Conservation (phyloP, 2,797 vertebrate species). For the Gadopsis marmoratus region DNA sequence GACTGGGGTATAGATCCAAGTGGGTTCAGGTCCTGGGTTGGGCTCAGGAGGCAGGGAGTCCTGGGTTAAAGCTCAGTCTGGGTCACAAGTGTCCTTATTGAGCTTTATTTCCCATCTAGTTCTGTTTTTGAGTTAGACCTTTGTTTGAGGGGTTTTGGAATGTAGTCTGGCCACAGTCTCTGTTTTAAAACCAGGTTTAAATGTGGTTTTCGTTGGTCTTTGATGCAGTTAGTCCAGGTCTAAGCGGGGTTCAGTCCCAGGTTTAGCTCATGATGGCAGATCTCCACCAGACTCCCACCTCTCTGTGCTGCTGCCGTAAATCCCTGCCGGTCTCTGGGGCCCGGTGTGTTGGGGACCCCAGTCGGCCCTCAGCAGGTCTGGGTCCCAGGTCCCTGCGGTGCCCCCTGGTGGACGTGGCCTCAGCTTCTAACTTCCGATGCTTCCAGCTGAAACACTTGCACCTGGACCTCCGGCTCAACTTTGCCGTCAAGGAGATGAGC, state of each 20-base stretch:
- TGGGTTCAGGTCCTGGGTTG: not conserved
- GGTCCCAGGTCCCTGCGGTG: conserved; percentile 60
- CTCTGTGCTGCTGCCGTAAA: conserved; percentile 90
- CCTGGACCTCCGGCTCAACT: conserved; percentile 92
- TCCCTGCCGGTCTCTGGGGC: conserved; percentile 67
- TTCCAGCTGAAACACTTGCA: conserved; percentile 92
- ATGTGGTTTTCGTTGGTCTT: not conserved
- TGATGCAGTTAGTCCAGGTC: conserved; percentile 28
- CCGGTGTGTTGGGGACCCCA: conserved; percentile 49
- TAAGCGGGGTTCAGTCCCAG: conserved; percentile 9
- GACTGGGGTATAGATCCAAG: too few relatives aligned
- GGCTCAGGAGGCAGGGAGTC: not conserved
- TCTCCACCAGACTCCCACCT: conserved; percentile 76
- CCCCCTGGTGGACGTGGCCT: conserved; percentile 89
- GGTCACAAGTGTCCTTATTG: not conserved
- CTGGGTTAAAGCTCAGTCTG: not conserved
- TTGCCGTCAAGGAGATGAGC: conserved; percentile 90
- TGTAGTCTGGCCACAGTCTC: not conserved
- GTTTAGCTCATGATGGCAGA: conserved; percentile 75
- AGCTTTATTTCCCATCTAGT: not conserved
- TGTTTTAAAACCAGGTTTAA: not conserved
- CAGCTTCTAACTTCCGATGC: conserved; percentile 90
- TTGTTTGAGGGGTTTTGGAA: not conserved
- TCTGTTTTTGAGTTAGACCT: not conserved
- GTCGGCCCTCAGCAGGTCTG: conserved; percentile 14